Percentiles rank a stretch among this genome's conserved stretches.
Conservation (phyloP, 2,888 invertebrate species). For the Vesta saturnalis region DNA sequence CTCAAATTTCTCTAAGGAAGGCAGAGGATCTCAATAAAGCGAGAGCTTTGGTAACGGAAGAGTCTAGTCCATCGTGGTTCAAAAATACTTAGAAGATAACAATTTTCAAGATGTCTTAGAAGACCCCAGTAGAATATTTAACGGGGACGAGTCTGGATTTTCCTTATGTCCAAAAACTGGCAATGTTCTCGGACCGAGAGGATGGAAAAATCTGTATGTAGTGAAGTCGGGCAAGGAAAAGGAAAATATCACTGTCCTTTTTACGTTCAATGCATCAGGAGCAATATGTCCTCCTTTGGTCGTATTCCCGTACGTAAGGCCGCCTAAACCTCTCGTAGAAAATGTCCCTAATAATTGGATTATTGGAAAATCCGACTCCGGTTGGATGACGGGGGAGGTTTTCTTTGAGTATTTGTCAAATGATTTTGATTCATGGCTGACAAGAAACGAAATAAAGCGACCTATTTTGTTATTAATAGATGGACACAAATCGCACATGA, state of each 20-base stretch:
- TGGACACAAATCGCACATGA: constrained; percentile 3
- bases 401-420: constrained; percentile 6
- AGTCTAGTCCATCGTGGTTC: not conserved
- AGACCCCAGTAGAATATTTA: not conserved
- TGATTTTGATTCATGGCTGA: constrained; percentile 8
- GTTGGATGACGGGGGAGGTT: constrained; percentile 4
- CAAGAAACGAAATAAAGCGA: constrained; percentile 3
- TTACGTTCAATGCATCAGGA: not conserved
- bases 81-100: not conserved
- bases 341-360: constrained; percentile 13
- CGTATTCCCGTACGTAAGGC: not conserved
- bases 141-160: too few species aligned
- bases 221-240: not conserved
- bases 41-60: not conserved
- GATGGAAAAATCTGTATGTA: not conserved
- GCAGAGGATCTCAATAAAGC: too few species aligned
- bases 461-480: constrained; percentile 6
- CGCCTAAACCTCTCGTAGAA: not conserved
- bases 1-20: too few species aligned
- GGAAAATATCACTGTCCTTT: too few species aligned
- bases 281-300: not conserved
- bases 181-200: not conserved
- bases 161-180: not conserved
- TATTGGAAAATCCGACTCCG: constrained; percentile 5
- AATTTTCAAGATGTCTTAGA: too few species aligned